Conservation (phyloP, 2,888 invertebrate species). For the Notocelia uddmanniana region DNA sequence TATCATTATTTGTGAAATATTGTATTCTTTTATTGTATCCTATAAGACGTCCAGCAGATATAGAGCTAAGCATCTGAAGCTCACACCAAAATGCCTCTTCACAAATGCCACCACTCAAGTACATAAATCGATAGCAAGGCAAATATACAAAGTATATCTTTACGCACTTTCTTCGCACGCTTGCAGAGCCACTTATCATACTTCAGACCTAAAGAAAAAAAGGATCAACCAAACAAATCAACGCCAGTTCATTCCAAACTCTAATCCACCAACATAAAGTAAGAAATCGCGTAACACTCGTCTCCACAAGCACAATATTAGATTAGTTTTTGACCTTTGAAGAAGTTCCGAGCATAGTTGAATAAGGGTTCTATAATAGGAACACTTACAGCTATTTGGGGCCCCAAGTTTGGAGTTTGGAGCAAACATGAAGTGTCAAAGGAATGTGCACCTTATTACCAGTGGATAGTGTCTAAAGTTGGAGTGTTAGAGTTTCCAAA, state of each 20-base stretch:
- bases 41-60: too few species aligned
- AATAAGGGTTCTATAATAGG: conserved; percentile 36
- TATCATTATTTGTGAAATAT: too few species aligned
- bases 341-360: conserved; percentile 39
- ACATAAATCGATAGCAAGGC: background rate
- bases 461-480: background rate
- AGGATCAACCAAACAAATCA: background rate
- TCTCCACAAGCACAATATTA: conserved; percentile 34
- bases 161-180: background rate
- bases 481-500: background rate
- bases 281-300: background rate
- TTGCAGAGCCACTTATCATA: conserved; percentile 11
- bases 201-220: conserved; percentile 17
- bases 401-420: conserved; percentile 34
- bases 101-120: background rate
- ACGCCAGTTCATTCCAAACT: background rate
- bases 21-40: too few species aligned
- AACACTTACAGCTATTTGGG: conserved; percentile 38
- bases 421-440: conserved; percentile 17
- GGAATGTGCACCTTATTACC: conserved; percentile 9
- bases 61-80: background rate
- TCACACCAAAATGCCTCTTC: background rate
- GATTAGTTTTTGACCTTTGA: conserved; percentile 43
- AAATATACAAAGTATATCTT: background rate
- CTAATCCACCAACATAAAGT: background rate